Evolutionary conservation across 2,113 vertebrate genomes (phyloP).

Genomic region (Triplophysa rosa): DNA sequence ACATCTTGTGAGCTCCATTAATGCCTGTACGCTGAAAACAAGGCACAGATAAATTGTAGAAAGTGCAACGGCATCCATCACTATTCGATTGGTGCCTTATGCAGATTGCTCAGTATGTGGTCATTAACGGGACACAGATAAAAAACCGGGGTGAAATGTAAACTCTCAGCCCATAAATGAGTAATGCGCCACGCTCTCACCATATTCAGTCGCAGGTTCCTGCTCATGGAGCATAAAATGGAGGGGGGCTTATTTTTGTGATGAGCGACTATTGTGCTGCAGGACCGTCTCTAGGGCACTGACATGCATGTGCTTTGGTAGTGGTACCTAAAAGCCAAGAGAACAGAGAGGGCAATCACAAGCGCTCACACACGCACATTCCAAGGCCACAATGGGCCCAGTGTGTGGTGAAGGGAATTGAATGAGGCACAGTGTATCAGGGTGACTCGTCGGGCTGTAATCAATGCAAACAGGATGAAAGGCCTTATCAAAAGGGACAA

Average conservation of each 20-base stretch:
- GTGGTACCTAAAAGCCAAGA: constrained; percentile 63
- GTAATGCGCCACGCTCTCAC: constrained; percentile 57
- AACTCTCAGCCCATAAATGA: constrained; percentile 61
- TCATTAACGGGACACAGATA: constrained; percentile 66
- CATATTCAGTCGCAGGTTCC: constrained; percentile 57
- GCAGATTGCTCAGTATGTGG: constrained; percentile 57
- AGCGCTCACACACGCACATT: constrained; percentile 65
- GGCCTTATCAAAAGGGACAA: constrained; percentile 72
- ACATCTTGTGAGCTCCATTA: constrained; percentile 53
- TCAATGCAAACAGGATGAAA: constrained; percentile 76
- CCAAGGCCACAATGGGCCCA: constrained; percentile 74
- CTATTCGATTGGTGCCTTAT: constrained; percentile 60
- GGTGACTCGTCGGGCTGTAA: constrained; percentile 75
- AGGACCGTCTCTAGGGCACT: constrained; percentile 60
- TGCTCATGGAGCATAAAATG: constrained; percentile 70
- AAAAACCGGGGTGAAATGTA: constrained; percentile 45
- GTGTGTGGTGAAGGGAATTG: constrained; percentile 70
- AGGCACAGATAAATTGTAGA: constrained; percentile 59
- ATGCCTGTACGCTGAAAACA: constrained; percentile 46
- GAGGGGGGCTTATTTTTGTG: constrained; percentile 56
- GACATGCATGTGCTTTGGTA: constrained; percentile 60
- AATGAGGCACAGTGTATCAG: constrained; percentile 69
- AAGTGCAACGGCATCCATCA: constrained; percentile 57
- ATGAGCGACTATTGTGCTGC: constrained; percentile 57
- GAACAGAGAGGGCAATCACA: constrained; percentile 56